These are phyloP conservation scores for Phortica magna DNA, from an alignment of 2,888 invertebrate species.

Conservation along the genomic window DNA sequence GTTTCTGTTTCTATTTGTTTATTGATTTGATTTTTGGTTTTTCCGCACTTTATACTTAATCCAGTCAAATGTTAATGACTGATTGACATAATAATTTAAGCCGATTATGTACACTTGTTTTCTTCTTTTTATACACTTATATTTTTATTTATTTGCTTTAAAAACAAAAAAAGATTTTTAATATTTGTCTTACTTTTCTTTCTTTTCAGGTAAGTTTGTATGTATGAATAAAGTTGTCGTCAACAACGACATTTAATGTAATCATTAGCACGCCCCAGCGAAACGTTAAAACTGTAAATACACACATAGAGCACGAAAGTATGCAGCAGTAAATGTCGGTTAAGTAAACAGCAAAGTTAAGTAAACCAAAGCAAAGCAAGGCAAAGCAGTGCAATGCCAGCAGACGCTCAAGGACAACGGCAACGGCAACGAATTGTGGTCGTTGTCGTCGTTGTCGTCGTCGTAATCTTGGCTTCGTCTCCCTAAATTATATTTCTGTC, in stretches of 20 bases:
- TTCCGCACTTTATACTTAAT: no score
- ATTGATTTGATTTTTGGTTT: no score
- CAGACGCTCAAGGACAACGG: conserved; percentile 24
- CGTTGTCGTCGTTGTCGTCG: not conserved
- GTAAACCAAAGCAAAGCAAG: conserved; percentile 50
- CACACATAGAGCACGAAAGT: conserved; percentile 20
- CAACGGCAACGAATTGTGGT: not conserved
- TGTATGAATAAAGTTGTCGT: not conserved
- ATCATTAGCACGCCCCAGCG: conserved; percentile 22
- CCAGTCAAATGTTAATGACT: no score
- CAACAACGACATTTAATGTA: conserved; percentile 16
- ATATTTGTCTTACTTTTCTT: conserved; percentile 11
- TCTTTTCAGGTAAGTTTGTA: conserved; percentile 36
- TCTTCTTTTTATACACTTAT: conserved; percentile 18
- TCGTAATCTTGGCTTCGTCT: conserved; percentile 7
- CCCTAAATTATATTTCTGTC: conserved; percentile 49
- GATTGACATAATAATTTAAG: no score
- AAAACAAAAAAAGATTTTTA: not conserved
- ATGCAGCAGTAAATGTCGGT: conserved; percentile 56
- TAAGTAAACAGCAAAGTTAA: conserved; percentile 44
- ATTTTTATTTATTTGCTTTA: not conserved
- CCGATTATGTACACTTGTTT: not conserved
- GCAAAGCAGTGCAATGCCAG: conserved; percentile 43
- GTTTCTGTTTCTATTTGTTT: no score
- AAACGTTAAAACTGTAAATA: not conserved